Conservation (phyloP, 1,140 invertebrate genomes). For the Bilobella aurantiaca region DNA sequence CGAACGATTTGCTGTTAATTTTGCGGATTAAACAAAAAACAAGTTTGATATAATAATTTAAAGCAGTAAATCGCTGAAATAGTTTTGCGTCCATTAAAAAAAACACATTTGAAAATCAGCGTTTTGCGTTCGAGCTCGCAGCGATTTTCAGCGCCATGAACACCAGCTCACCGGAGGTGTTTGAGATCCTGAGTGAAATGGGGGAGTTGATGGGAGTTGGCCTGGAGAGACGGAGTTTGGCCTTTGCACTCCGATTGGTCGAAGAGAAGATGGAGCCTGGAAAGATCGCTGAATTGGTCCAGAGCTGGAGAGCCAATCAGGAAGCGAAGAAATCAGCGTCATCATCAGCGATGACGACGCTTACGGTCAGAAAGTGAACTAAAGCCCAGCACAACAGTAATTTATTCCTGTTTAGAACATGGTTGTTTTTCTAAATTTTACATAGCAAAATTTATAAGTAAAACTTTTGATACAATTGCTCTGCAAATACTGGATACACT, state of each 20-base stretch:
- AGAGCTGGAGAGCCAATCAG: conserved; percentile 9
- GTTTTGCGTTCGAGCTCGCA: no score
- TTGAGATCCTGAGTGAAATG: conserved; percentile 15
- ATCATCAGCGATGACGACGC: no score
- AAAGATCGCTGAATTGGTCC: conserved; percentile 10
- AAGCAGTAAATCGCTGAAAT: no score
- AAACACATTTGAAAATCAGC: no score
- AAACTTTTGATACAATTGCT: neutral
- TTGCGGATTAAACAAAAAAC: no score
- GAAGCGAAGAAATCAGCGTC: neutral
- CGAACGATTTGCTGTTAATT: no score
- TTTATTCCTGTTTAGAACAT: conserved; percentile 7
- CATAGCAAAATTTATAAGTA: neutral
- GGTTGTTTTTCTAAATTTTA: neutral
- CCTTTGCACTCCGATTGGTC: neutral
- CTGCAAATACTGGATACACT: neutral
- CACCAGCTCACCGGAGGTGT: neutral
- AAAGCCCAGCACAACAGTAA: neutral
- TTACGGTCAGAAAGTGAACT: no score
- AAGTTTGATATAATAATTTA: no score
- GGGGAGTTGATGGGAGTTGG: conserved; percentile 7
- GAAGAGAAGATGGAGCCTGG: conserved; percentile 6
- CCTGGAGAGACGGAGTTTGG: neutral
- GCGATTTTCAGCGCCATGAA: no score
- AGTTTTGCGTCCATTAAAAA: neutral